These are phyloP conservation scores for Bunonema sp. DNA, from an alignment of 2,888 invertebrate genomes.

Conservation along the genomic window DNA sequence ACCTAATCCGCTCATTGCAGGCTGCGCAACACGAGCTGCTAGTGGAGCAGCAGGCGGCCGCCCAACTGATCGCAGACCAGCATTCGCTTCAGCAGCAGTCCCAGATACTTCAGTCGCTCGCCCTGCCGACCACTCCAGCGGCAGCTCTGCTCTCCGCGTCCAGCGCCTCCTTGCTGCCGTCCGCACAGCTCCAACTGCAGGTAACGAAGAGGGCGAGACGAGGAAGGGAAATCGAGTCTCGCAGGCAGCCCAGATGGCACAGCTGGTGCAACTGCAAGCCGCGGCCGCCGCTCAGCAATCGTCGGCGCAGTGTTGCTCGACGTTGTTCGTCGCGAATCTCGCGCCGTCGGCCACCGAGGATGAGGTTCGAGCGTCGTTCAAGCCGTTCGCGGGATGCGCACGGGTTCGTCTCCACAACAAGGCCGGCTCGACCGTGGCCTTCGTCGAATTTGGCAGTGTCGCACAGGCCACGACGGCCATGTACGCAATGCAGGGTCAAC, in stretches of 20 bases:
- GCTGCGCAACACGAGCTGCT: too few species aligned
- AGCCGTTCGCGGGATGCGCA: constrained; percentile 76
- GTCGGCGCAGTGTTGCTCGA: constrained; percentile 54
- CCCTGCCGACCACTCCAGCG: too few species aligned
- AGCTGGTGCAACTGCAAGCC: neutral
- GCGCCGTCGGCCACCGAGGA: constrained; percentile 94
- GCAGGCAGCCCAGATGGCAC: too few species aligned
- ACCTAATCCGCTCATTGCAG: too few species aligned
- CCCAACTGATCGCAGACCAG: neutral
- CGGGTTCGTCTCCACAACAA: constrained; percentile 72
- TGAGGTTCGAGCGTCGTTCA: constrained; percentile 76
- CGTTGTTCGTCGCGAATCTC: constrained; percentile 92
- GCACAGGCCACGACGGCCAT: constrained; percentile 78
- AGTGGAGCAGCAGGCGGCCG: constrained; percentile 1
- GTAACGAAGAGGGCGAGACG: too few species aligned
- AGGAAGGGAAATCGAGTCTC: too few species aligned
- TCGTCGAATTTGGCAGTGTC: constrained; percentile 85
- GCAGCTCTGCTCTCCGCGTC: too few species aligned
- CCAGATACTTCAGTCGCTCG: neutral
- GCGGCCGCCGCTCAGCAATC: constrained; percentile 7
- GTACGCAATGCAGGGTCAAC: constrained; percentile 78
- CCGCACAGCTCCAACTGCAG: too few species aligned
- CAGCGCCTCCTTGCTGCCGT: too few species aligned
- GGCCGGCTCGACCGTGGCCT: constrained; percentile 80
- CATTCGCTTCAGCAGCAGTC: neutral